Evolutionary conservation across 1,140 invertebrate genomes (phyloP), one percentile per base, ranked within the genome.

Genomic region (Notospermus geniculatus): DNA sequence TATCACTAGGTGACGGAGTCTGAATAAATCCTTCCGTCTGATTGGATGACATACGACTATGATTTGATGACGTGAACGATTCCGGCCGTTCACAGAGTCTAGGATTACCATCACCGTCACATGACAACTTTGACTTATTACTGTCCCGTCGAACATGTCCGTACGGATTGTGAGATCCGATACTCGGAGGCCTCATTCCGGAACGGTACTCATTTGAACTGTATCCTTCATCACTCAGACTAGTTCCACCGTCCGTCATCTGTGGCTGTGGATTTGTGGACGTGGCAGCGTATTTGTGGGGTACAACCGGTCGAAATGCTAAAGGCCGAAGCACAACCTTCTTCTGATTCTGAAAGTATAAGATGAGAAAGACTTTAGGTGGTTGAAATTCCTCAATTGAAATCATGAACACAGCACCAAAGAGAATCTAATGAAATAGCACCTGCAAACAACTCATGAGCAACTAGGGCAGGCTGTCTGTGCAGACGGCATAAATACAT

Each of bases 1-100:
- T 90, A 78, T 92, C 90, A 27, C 88, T 89, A 0, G 90, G 90
- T 2, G 90, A 91, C 1, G 90, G 90, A 27, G 89, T 90, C 57
- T 89, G 77, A 46, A 71, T 60, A 54, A 69, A 69, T 46, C 69
- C 65, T 30, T 74, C 76, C 45, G 67, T 67, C 23, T 70, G 67
- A 57, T 52, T 67, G 25, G 64, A 74, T 41, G 68, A 76, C 60
- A 65, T 57, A 59, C 60, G 71, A 62, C 68, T 73, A 54, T 60
- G 60, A 68, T 64, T 73, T 56, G 68, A 71, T 25, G 71, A 70
- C 22, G 58, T 65, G 32, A 65, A 64, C 45, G 62, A 71, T 64
- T 69, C 70, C 22, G 76, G 64, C 54, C 65, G 36, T 28, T 71
- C 70, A 30, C 59, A 65, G 23, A 57, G 62, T 56, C 45, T 60